Evolutionary conservation across 1,140 invertebrate genomes (phyloP).

Genomic region (Chrysomallon squamiferum): DNA sequence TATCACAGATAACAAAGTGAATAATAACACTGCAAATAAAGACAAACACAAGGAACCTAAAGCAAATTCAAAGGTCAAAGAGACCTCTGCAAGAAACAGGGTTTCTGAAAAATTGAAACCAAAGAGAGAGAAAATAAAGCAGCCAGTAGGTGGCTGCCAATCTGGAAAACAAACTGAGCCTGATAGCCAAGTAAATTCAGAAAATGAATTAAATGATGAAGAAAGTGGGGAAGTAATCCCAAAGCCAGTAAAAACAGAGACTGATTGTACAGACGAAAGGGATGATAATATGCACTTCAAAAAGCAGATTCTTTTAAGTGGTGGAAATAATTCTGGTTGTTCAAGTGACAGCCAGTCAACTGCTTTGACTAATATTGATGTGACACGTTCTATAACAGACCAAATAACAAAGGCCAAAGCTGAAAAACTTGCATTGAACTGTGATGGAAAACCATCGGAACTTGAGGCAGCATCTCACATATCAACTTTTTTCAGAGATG

Average conservation of each 20-base stretch:
- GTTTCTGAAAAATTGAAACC: conserved; percentile 5
- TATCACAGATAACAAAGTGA: background rate
- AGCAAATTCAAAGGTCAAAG: background rate
- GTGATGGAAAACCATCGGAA: conserved; percentile 32
- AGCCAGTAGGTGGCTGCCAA: background rate
- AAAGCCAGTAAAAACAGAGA: too few relatives aligned
- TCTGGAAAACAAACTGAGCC: background rate
- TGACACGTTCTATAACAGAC: conserved; percentile 55
- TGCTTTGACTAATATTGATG: conserved; percentile 45
- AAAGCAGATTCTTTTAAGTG: conserved; percentile 54
- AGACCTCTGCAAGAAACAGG: background rate
- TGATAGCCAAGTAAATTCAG: background rate
- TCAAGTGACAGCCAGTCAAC: conserved; percentile 51
- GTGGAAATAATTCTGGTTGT: conserved; percentile 48
- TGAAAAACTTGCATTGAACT: conserved; percentile 35
- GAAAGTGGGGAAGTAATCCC: conserved; percentile 3
- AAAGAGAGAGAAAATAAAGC: conserved; percentile 8
- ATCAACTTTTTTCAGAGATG: background rate
- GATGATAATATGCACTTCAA: conserved; percentile 61
- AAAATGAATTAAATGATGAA: background rate
- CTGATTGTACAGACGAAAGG: conserved; percentile 7
- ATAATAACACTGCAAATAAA: background rate
- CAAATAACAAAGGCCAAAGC: conserved; percentile 50
- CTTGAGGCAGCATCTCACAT: conserved; percentile 6
- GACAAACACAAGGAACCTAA: conserved; percentile 3